Conservation (phyloP, 2,113 vertebrate species). For the Vidua chalybeata region DNA sequence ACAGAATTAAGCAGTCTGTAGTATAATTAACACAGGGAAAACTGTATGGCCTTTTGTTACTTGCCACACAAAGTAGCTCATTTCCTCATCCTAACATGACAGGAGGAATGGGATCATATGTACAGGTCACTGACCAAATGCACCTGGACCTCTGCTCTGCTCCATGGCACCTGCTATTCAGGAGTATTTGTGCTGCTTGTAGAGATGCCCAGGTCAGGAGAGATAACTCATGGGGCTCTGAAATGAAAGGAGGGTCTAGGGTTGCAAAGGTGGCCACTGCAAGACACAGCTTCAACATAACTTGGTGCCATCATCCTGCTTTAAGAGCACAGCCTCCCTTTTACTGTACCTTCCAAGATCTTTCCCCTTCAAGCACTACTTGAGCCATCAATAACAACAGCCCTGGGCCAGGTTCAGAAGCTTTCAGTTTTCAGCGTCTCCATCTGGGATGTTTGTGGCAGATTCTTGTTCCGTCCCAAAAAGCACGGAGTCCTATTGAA, state of each 20-base stretch:
- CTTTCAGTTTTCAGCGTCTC: background rate
- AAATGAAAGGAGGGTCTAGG: background rate
- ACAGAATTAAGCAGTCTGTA: conserved; percentile 9
- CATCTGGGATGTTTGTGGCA: background rate
- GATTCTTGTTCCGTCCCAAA: background rate
- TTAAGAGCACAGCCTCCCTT: background rate
- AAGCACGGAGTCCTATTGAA: background rate
- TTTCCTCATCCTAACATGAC: background rate
- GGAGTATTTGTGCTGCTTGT: background rate
- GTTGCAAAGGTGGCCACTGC: background rate
- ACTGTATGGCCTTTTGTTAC: background rate
- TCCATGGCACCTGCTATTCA: background rate
- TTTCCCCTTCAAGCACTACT: background rate
- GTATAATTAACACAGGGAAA: background rate
- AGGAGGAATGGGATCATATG: background rate
- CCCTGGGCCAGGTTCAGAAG: background rate
- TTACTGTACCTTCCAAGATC: background rate
- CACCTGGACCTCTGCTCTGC: background rate
- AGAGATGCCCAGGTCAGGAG: background rate
- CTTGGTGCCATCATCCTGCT: accelerated
- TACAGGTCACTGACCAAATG: background rate
- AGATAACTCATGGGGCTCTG: background rate
- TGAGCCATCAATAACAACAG: background rate
- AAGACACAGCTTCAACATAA: background rate
- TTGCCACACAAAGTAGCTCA: background rate